These are phyloP conservation scores for Oenanthe oenanthe DNA, from an alignment of 2,113 vertebrate species.

Conservation along the genomic window DNA sequence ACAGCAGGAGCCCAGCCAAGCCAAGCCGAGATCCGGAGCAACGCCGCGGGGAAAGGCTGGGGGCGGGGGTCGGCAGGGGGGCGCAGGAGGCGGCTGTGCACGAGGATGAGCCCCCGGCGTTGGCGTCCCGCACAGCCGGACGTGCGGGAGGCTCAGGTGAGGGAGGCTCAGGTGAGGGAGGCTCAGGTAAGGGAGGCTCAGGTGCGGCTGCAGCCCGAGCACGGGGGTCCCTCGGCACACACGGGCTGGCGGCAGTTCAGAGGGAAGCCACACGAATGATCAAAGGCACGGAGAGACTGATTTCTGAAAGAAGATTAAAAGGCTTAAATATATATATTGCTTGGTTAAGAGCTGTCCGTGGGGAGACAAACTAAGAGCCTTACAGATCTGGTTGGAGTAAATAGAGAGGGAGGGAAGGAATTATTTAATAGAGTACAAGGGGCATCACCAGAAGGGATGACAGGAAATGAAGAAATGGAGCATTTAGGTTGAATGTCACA, in stretches of 20 bases:
- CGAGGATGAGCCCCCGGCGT: rapidly evolving
- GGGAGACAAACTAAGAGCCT: conserved; percentile 62
- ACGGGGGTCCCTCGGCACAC: rapidly evolving
- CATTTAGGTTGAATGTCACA: conserved; percentile 60
- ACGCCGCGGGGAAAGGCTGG: neutral
- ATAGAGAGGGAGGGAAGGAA: conserved; percentile 49
- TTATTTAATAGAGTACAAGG: conserved; percentile 59
- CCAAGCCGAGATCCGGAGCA: neutral
- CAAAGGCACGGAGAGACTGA: conserved; percentile 40
- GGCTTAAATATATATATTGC: conserved; percentile 63
- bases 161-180: neutral
- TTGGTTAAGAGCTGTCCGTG: conserved; percentile 49
- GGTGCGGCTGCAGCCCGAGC: neutral
- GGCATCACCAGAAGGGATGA: conserved; percentile 54
- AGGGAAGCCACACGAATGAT: conserved; percentile 28
- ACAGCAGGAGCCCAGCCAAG: neutral
- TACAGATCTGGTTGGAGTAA: conserved; percentile 49
- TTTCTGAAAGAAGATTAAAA: conserved; percentile 61
- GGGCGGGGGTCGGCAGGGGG: neutral
- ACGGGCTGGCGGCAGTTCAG: neutral
- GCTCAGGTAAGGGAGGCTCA: neutral
- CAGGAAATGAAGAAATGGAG: conserved; percentile 63
- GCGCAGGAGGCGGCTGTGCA: neutral
- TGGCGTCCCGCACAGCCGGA: neutral
- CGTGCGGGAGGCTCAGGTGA: neutral